A percentile compares a stretch with the other conserved stretches of the same genome.
Evolutionary conservation across 1,140 invertebrate species (phyloP).

Genomic region (Chelonus insularis): DNA sequence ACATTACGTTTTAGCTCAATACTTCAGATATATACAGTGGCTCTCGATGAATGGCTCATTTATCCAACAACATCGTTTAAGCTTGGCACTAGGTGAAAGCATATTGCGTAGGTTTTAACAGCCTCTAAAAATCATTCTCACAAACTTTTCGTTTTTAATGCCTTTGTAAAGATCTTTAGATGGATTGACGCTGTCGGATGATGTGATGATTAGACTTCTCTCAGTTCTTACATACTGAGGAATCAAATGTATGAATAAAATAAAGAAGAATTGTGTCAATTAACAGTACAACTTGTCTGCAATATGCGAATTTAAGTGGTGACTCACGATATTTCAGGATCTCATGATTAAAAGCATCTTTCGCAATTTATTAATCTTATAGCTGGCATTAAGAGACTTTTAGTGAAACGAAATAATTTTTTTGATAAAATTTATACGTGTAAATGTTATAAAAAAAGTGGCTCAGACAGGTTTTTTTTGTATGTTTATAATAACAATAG

Average conservation of each 20-base stretch:
- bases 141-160: conserved; percentile 3
- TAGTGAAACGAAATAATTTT: too few relatives aligned
- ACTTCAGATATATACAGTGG: conserved; percentile 4
- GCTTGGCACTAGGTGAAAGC: conserved; percentile 2
- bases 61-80: conserved; percentile 11
- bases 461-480: too few relatives aligned
- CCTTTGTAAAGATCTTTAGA: conserved; percentile 6
- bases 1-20: neutral
- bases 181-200: neutral
- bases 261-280: neutral
- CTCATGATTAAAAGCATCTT: conserved; percentile 1
- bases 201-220: conserved; percentile 6
- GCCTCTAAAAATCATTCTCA: conserved; percentile 2
- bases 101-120: neutral
- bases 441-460: too few relatives aligned
- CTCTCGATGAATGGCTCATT: conserved; percentile 21
- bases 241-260: neutral
- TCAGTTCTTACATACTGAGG: neutral
- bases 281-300: neutral
- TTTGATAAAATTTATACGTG: too few relatives aligned
- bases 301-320: conserved; percentile 4
- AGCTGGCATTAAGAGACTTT: too few relatives aligned
- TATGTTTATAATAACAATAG: too few relatives aligned
- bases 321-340: neutral
- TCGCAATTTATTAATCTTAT: neutral